Percentiles rank a stretch among this genome's conserved stretches.
Conservation (phyloP, 2,888 invertebrate genomes). For the Cybosia mesomella region DNA sequence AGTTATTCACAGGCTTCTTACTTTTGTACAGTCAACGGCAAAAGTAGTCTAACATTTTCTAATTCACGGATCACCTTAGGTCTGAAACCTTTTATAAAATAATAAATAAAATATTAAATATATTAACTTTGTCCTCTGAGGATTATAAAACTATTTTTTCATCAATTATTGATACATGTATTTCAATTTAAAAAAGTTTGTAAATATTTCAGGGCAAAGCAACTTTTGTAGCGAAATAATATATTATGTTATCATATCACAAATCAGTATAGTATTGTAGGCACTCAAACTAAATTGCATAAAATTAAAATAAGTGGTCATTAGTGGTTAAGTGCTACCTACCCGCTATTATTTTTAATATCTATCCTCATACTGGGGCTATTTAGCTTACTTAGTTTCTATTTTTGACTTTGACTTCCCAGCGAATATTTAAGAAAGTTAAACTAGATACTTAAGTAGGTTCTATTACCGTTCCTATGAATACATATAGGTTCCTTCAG, state of each 20-base stretch:
- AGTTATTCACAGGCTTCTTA: background rate
- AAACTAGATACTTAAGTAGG: background rate
- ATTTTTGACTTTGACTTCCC: background rate
- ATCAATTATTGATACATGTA: too few species aligned
- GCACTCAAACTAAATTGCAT: background rate
- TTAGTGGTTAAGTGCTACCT: background rate
- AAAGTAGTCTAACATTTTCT: too few species aligned
- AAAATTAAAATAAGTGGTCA: constrained; percentile 4
- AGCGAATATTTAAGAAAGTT: background rate
- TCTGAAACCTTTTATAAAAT: too few species aligned
- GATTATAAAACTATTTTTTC: too few species aligned
- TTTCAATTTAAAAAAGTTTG: too few species aligned
- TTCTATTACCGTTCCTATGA: too few species aligned
- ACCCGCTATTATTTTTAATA: background rate
- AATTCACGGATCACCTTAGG: too few species aligned
- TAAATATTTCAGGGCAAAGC: too few species aligned
- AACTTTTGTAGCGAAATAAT: background rate
- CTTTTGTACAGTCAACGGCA: too few species aligned
- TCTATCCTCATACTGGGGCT: background rate
- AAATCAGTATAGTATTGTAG: background rate
- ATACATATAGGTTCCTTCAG: background rate
- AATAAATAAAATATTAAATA: too few species aligned
- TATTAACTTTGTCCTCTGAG: too few species aligned
- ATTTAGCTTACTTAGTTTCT: background rate
- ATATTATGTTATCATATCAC: constrained; percentile 2